phyloP scores from a whole-genome alignment of 2,888 invertebrate species.

The Archips xylosteana region DNA sequence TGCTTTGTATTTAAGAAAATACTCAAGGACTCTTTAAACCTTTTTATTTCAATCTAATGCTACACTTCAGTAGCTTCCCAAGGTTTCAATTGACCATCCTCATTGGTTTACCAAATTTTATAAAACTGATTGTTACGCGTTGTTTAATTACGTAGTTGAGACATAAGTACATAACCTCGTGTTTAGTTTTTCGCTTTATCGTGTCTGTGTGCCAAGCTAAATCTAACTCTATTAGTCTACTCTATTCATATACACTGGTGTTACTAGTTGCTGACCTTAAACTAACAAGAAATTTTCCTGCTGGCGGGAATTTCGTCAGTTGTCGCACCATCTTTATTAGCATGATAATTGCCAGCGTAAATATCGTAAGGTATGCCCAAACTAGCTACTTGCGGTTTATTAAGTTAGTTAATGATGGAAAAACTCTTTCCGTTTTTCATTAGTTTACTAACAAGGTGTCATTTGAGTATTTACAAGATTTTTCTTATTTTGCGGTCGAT shows the following conservation, averaged over 20 bases:
- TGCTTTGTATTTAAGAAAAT: too few species aligned
- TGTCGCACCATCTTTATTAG: slow-evolving; percentile 53
- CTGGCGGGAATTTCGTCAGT: slow-evolving; percentile 11
- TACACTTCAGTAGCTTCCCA: too few species aligned
- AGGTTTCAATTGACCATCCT: too few species aligned
- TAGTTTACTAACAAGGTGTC: too few species aligned
- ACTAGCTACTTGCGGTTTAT: neutral
- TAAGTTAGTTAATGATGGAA: neutral
- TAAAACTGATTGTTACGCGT: too few species aligned
- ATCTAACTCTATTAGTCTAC: neutral
- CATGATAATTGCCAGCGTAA: slow-evolving; percentile 55
- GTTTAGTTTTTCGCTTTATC: neutral
- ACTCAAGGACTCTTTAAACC: too few species aligned
- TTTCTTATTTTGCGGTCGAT: too few species aligned
- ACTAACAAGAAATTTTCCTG: slow-evolving; percentile 1
- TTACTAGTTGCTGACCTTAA: neutral
- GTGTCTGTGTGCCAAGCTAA: neutral
- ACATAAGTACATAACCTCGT: neutral
- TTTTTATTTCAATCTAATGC: too few species aligned
- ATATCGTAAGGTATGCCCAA: slow-evolving; percentile 10
- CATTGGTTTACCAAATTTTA: too few species aligned
- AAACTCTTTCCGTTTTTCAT: neutral
- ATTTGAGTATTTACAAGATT: too few species aligned
- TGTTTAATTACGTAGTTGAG: neutral
- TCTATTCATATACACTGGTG: neutral